Evolutionary conservation across 1,140 invertebrate genomes (phyloP).

Genomic region (Probaryconus sp.): DNA sequence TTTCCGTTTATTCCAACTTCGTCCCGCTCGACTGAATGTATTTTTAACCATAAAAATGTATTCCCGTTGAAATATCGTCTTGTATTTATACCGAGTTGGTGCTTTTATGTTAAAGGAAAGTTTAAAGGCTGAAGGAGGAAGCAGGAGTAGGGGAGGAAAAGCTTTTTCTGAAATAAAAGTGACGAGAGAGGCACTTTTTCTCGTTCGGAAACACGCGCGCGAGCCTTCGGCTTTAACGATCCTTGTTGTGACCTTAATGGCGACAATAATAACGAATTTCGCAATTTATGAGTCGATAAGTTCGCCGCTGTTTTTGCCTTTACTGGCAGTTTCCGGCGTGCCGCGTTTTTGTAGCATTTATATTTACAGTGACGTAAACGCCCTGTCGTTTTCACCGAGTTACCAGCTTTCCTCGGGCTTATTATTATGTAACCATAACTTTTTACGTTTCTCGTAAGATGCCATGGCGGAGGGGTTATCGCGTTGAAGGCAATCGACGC

Average conservation of each 20-base stretch:
- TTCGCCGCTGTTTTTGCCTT: slow-evolving; percentile 48
- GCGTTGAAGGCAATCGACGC: slow-evolving; percentile 46
- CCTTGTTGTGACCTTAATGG: slow-evolving; percentile 47
- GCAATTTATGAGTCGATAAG: slow-evolving; percentile 66
- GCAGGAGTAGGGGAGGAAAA: too few species aligned
- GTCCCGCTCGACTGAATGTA: slow-evolving; percentile 66
- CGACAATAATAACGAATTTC: slow-evolving; percentile 64
- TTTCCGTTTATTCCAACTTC: slow-evolving; percentile 78
- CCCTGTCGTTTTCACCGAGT: slow-evolving; percentile 53
- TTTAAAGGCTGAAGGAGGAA: too few species aligned
- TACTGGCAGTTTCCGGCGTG: slow-evolving; percentile 55
- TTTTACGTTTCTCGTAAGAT: slow-evolving; percentile 72
- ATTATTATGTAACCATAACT: slow-evolving; percentile 76
- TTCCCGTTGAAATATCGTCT: slow-evolving; percentile 59
- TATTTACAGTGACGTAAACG: slow-evolving; percentile 67
- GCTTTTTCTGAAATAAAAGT: slow-evolving; percentile 48
- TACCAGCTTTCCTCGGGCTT: slow-evolving; percentile 64
- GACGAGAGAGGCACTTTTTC: slow-evolving; percentile 43
- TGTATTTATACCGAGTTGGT: slow-evolving; percentile 59
- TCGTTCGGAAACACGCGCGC: slow-evolving; percentile 3
- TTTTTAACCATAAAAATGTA: slow-evolving; percentile 65
- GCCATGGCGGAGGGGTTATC: slow-evolving; percentile 52
- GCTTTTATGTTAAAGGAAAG: slow-evolving; percentile 48
- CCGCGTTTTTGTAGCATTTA: slow-evolving; percentile 61
- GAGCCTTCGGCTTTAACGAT: slow-evolving; percentile 56